Evolutionary conservation across 2,888 invertebrate genomes (phyloP).

Genomic region (Calameuta pallipes): DNA sequence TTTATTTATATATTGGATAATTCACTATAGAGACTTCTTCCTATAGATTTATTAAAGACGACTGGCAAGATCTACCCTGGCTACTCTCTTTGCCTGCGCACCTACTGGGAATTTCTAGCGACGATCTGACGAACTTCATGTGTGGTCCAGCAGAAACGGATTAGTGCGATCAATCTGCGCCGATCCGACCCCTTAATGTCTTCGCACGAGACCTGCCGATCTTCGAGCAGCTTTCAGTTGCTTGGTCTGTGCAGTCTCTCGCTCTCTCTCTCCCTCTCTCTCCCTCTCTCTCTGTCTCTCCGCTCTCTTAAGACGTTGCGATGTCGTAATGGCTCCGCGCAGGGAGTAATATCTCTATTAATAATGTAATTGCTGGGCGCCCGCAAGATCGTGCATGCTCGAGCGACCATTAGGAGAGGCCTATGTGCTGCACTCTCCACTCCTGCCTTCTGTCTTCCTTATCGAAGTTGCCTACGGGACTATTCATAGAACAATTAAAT

Average conservation of each 20-base stretch:
- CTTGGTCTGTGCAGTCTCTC: neutral
- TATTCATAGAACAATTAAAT: slow-evolving; percentile 10
- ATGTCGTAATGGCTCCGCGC: slow-evolving; percentile 52
- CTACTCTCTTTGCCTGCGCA: neutral
- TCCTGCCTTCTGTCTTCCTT: neutral
- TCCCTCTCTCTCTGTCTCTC: slow-evolving; percentile 11
- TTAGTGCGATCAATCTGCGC: slow-evolving; percentile 52
- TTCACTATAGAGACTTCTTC: neutral
- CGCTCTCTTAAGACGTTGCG: slow-evolving; percentile 43
- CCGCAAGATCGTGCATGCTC: slow-evolving; percentile 47
- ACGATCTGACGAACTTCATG: slow-evolving; percentile 20
- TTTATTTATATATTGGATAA: slow-evolving; percentile 1
- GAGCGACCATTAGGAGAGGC: slow-evolving; percentile 45
- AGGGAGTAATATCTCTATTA: slow-evolving; percentile 61
- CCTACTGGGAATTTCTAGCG: neutral
- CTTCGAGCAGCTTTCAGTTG: slow-evolving; percentile 9
- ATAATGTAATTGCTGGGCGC: slow-evolving; percentile 60
- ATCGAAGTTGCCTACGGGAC: neutral
- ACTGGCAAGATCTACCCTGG: neutral
- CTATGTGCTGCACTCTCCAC: slow-evolving; percentile 17
- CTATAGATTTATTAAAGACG: slow-evolving; percentile 7
- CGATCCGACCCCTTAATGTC: slow-evolving; percentile 28
- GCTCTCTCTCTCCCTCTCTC: slow-evolving; percentile 4
- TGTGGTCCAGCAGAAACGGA: slow-evolving; percentile 54
- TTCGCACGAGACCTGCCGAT: slow-evolving; percentile 20